Evolutionary conservation across 2,888 invertebrate species (phyloP).

Genomic region (Orchesella flavescens): DNA sequence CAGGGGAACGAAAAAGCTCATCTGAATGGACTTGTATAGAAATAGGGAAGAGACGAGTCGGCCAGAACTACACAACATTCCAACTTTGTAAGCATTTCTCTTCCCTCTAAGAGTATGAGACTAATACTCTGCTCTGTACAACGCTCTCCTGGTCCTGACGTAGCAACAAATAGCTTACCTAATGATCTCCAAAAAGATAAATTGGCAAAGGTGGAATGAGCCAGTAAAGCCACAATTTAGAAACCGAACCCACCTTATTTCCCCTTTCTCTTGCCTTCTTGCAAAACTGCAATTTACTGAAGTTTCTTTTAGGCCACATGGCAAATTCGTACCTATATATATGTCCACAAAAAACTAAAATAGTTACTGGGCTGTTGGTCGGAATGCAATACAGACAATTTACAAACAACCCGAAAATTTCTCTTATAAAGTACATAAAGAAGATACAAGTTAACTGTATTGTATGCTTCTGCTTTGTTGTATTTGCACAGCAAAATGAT

Average conservation of each 20-base stretch:
- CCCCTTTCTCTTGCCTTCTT: neutral
- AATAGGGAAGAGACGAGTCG: too few relatives aligned
- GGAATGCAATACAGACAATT: neutral
- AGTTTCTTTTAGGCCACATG: too few relatives aligned
- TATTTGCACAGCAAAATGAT: too few relatives aligned
- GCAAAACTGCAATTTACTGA: too few relatives aligned
- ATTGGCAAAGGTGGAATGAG: slow-evolving; percentile 32
- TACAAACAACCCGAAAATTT: neutral
- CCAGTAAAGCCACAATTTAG: neutral
- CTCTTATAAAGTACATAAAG: neutral
- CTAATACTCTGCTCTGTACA: too few relatives aligned
- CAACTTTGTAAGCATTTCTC: too few relatives aligned
- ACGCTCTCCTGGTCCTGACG: slow-evolving; percentile 15
- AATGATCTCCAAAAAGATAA: slow-evolving; percentile 50
- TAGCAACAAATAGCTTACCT: slow-evolving; percentile 46
- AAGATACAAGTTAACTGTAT: neutral
- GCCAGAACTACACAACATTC: neutral
- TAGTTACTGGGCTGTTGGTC: neutral
- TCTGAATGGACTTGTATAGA: slow-evolving; percentile 22
- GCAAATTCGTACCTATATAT: too few relatives aligned
- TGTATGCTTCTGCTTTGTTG: too few relatives aligned
- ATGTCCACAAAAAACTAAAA: too few relatives aligned
- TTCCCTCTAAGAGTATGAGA: too few relatives aligned
- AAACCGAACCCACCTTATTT: slow-evolving; percentile 20
- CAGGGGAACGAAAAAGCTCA: slow-evolving; percentile 30